Percentiles rank a stretch among this genome's conserved stretches.
These are phyloP conservation scores for Pangasius larnaudii DNA, from an alignment of 2,797 vertebrate species.

Conservation along the genomic window DNA sequence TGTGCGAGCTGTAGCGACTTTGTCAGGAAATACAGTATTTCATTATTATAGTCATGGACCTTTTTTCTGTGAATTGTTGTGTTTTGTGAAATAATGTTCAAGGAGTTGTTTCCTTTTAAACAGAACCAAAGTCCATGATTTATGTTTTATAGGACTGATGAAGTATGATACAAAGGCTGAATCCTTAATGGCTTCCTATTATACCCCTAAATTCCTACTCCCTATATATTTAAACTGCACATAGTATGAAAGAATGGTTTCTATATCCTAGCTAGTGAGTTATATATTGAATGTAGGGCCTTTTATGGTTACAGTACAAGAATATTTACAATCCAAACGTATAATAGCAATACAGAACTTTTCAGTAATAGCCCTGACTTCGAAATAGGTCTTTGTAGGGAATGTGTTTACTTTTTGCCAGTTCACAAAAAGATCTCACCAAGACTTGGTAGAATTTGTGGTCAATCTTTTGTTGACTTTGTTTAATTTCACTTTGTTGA, in stretches of 20 bases:
- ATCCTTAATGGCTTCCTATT: neutral
- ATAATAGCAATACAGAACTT: slow-evolving; percentile 92
- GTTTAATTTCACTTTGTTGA: slow-evolving; percentile 43
- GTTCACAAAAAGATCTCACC: slow-evolving; percentile 40
- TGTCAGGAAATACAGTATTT: neutral
- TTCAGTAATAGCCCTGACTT: slow-evolving; percentile 34
- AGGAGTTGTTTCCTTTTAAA: neutral
- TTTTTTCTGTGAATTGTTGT: slow-evolving; percentile 45
- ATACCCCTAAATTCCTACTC: neutral
- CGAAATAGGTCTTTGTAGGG: slow-evolving; percentile 37
- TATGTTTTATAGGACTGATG: slow-evolving; percentile 41
- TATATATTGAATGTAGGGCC: slow-evolving; percentile 70
- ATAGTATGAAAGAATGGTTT: neutral
- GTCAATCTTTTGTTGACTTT: slow-evolving; percentile 49
- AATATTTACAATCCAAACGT: slow-evolving; percentile 82
- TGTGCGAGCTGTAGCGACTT: neutral
- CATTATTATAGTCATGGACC: slow-evolving; percentile 10
- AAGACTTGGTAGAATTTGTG: slow-evolving; percentile 43
- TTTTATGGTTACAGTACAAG: slow-evolving; percentile 71
- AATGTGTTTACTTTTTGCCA: slow-evolving; percentile 44
- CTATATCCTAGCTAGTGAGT: neutral
- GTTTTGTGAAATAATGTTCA: slow-evolving; percentile 44
- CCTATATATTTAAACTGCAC: neutral
- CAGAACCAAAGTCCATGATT: neutral
- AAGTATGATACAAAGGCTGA: neutral